Evolutionary conservation across 2,797 vertebrate genomes (phyloP).

Genomic region (Pyrocephalus nanus): DNA sequence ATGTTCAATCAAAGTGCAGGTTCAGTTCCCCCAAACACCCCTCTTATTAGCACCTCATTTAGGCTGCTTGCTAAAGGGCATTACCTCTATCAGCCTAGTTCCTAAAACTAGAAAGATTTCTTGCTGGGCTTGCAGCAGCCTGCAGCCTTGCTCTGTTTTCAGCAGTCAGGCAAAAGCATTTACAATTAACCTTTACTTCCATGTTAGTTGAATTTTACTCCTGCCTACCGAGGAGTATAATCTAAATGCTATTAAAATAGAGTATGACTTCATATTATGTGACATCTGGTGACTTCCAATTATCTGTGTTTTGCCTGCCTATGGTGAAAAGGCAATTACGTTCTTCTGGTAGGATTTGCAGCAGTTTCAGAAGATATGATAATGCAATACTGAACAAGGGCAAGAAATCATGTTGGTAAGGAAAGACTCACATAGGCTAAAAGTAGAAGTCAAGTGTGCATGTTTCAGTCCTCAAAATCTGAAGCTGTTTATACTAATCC

Average conservation of each 20-base stretch:
- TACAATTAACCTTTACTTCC: conserved; percentile 69
- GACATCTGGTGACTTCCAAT: conserved; percentile 68
- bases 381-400: not conserved
- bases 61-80: conserved; percentile 58
- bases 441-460: conserved; percentile 12
- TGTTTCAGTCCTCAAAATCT: not conserved
- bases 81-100: conserved; percentile 75
- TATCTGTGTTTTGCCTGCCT: conserved; percentile 63
- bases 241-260: conserved; percentile 69
- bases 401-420: conserved; percentile 39
- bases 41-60: conserved; percentile 68
- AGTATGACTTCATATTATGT: conserved; percentile 70
- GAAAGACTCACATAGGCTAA: not conserved
- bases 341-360: conserved; percentile 60
- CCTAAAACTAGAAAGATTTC: conserved; percentile 73
- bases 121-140: conserved; percentile 77
- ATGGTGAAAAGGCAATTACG: conserved; percentile 66
- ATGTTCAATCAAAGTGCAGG: not conserved
- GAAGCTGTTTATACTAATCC: conserved; percentile 29
- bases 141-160: conserved; percentile 76
- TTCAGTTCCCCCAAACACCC: conserved; percentile 20
- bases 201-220: conserved; percentile 62
- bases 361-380: conserved; percentile 45
- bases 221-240: conserved; percentile 59
- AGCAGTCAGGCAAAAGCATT: conserved; percentile 64